phyloP scores from a whole-genome alignment of 2,113 vertebrate species.

The human (Homo sapiens) region GRCh38 chr2:229874501-229875000 shows the following conservation, averaged over 20 bases:
- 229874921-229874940: conserved; percentile 6
- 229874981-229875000: conserved; percentile 58
- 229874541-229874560: background rate
- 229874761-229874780: conserved; percentile 22
- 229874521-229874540: background rate
- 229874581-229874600: background rate
- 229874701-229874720: background rate
- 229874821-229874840: background rate
- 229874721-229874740: background rate
- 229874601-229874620: background rate
- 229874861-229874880: background rate
- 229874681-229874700: background rate
- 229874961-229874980: background rate
- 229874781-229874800: background rate
- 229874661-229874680: too few species aligned
- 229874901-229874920: conserved; percentile 41
- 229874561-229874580: background rate
- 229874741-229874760: background rate
- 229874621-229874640: background rate
- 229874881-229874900: conserved; percentile 10
- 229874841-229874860: background rate
- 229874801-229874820: background rate
- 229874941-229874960: conserved; percentile 36
- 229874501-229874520: background rate
- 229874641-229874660: background rate